Conservation (phyloP, 2,888 invertebrate genomes). For the Ophion ellenae region DNA sequence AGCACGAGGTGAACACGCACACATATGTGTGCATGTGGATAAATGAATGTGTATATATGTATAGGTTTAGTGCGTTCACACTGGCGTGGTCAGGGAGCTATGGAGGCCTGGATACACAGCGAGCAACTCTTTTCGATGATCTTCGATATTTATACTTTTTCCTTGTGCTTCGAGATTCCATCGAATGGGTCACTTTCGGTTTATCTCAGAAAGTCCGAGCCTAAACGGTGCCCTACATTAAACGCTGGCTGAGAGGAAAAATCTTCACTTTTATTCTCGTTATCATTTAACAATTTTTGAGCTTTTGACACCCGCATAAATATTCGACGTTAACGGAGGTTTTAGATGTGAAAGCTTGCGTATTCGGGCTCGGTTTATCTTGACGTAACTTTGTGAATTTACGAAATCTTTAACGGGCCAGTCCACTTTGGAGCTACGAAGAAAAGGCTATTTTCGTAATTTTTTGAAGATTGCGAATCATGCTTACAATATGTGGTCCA, state of each 20-base stretch:
- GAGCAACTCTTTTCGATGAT: slow-evolving; percentile 53
- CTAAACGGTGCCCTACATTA: background rate
- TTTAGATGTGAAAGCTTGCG: too few species aligned
- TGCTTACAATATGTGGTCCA: too few species aligned
- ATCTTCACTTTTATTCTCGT: too few species aligned
- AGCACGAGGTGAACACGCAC: slow-evolving; percentile 37
- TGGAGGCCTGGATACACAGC: slow-evolving; percentile 66
- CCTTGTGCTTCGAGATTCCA: slow-evolving; percentile 9
- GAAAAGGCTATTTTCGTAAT: too few species aligned
- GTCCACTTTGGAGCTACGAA: too few species aligned
- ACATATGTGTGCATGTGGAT: background rate
- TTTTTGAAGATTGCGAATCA: too few species aligned
- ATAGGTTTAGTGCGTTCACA: slow-evolving; percentile 51
- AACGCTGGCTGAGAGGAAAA: background rate
- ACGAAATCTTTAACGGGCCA: too few species aligned
- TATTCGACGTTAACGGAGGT: too few species aligned
- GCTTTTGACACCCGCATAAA: too few species aligned
- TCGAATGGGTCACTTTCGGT: background rate
- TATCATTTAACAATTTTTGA: too few species aligned
- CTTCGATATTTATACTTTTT: slow-evolving; percentile 11
- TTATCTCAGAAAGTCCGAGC: background rate
- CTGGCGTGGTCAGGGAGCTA: slow-evolving; percentile 59
- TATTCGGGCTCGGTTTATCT: too few species aligned
- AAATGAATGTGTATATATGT: slow-evolving; percentile 23
- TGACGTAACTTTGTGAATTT: too few species aligned